Conservation (phyloP, 2,888 invertebrate genomes). For the Leptinotarsa rubiginosa region DNA sequence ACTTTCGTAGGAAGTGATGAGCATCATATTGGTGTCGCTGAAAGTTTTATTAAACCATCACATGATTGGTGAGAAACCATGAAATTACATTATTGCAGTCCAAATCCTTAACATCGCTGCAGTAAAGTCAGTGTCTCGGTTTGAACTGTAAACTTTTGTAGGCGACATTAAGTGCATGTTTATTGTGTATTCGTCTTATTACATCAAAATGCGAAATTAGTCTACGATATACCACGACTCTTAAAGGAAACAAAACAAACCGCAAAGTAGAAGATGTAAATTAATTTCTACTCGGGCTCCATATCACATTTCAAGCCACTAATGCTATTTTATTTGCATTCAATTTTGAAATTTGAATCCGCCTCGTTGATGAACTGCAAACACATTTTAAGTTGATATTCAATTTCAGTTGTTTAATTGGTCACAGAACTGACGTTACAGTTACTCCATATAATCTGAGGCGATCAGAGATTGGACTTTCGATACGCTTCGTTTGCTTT, state of each 20-base stretch:
- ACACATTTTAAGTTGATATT: conserved; percentile 15
- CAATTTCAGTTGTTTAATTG: conserved; percentile 16
- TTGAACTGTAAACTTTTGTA: conserved; percentile 2
- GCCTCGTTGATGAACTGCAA: conserved; percentile 7
- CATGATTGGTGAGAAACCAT: not conserved
- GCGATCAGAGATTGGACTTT: not conserved
- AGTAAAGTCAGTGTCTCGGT: not conserved
- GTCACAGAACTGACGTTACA: not conserved
- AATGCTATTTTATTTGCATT: conserved; percentile 36
- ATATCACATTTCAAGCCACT: conserved; percentile 33
- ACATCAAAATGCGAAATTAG: conserved; percentile 38
- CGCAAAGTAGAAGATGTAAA: conserved; percentile 13
- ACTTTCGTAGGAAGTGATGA: not conserved
- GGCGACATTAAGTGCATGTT: conserved; percentile 21
- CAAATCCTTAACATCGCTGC: not conserved
- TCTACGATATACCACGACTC: conserved; percentile 31
- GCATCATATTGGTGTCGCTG: not conserved
- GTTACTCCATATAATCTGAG: not conserved
- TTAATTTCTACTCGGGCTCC: conserved; percentile 30
- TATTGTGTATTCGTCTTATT: conserved; percentile 43
- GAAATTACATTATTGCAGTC: conserved; percentile 1
- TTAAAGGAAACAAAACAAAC: conserved; percentile 29
- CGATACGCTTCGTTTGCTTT: not conserved
- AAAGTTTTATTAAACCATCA: not conserved
- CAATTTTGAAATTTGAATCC: conserved; percentile 21